phyloP scores from a whole-genome alignment of 2,888 invertebrate species.

The Cancer borealis region DNA sequence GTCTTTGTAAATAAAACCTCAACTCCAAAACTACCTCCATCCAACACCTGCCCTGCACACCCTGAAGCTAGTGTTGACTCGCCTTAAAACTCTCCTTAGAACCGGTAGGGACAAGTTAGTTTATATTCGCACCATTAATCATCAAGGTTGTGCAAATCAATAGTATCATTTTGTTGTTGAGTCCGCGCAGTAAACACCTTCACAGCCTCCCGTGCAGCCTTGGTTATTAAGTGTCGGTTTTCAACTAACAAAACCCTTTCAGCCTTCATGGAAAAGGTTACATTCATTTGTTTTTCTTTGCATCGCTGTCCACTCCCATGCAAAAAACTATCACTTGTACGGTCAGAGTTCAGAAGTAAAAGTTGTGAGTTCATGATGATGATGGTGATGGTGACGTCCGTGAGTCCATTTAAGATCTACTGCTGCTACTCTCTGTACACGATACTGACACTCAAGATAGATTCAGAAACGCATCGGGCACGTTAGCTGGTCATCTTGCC shows the following conservation, averaged over 20 bases:
- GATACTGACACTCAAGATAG: neutral
- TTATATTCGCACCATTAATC: neutral
- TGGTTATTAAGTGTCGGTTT: neutral
- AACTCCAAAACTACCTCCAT: neutral
- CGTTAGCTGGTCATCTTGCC: neutral
- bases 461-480: neutral
- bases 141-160: neutral
- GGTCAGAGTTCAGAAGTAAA: neutral
- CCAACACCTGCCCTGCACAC: neutral
- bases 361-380: neutral
- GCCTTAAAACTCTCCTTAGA: neutral
- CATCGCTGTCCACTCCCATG: neutral
- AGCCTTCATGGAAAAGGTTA: conserved; percentile 22
- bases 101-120: neutral
- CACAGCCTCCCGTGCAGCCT: neutral
- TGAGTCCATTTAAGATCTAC: neutral
- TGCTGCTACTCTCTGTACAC: neutral
- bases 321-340: neutral
- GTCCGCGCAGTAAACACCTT: neutral
- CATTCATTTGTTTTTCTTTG: neutral
- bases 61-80: neutral
- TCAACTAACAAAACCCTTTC: neutral
- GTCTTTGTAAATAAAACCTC: neutral
- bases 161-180: neutral
- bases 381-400: neutral